phyloP scores from a whole-genome alignment of 2,888 invertebrate species.

The Scaptomyza flava region DNA sequence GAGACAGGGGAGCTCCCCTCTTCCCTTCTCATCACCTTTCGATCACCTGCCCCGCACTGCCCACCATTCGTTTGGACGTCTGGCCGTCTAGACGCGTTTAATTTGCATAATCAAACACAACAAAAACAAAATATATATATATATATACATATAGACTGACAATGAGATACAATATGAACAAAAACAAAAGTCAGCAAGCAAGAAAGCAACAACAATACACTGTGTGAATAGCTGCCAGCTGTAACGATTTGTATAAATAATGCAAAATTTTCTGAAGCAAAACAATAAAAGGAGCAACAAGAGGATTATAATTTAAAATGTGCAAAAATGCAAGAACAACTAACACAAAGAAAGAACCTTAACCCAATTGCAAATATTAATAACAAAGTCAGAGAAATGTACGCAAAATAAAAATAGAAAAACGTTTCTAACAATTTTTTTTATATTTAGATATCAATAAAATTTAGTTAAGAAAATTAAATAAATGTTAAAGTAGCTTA shows the following conservation, averaged over 20 bases:
- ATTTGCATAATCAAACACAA: conserved; percentile 78
- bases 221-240: conserved; percentile 56
- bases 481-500: too few relatives aligned
- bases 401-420: too few relatives aligned
- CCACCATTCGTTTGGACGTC: conserved; percentile 48
- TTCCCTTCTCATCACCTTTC: not conserved
- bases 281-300: conserved; percentile 42
- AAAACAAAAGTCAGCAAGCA: conserved; percentile 27
- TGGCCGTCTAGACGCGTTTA: conserved; percentile 73
- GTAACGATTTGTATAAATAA: conserved; percentile 67
- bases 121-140: conserved; percentile 21
- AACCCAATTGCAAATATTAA: conserved; percentile 66
- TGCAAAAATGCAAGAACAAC: conserved; percentile 27
- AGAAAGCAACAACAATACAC: conserved; percentile 33
- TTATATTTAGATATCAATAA: not conserved
- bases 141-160: conserved; percentile 41
- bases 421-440: too few relatives aligned
- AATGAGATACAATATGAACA: conserved; percentile 59
- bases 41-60: conserved; percentile 5
- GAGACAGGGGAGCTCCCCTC: not conserved
- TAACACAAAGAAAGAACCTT: conserved; percentile 26
- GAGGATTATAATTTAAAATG: conserved; percentile 63
- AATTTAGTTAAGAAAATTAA: not conserved
- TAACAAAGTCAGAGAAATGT: conserved; percentile 5
- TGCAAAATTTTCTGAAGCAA: conserved; percentile 57